A percentile compares a stretch with the other conserved stretches of the same genome.
Conservation (phyloP, 2,888 invertebrate species). For the Xanthia icteritia region DNA sequence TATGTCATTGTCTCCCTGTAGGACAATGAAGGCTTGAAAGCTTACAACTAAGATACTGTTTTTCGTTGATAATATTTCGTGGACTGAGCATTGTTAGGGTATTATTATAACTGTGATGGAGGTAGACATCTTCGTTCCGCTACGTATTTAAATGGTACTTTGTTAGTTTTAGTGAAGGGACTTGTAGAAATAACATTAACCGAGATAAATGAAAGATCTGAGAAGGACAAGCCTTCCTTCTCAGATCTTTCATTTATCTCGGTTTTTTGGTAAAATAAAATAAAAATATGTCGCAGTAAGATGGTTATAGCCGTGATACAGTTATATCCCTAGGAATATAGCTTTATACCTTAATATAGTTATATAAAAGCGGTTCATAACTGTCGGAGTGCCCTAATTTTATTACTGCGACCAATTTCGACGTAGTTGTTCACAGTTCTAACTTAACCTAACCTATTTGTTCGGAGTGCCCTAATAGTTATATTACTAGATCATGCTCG, state of each 20-base stretch:
- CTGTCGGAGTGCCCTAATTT: too few relatives aligned
- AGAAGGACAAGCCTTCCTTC: background rate
- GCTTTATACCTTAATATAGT: too few relatives aligned
- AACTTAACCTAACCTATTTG: too few relatives aligned
- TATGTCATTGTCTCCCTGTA: constrained; percentile 38
- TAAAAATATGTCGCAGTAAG: background rate
- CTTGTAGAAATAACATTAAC: constrained; percentile 5
- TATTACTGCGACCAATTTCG: too few relatives aligned
- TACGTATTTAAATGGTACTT: constrained; percentile 36
- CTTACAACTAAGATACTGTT: constrained; percentile 55
- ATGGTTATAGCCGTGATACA: too few relatives aligned
- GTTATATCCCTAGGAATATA: too few relatives aligned
- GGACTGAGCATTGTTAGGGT: constrained; percentile 34
- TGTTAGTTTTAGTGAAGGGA: background rate
- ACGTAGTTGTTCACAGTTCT: too few relatives aligned
- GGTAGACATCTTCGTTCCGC: constrained; percentile 44
- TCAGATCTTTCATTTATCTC: too few relatives aligned
- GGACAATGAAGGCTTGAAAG: constrained; percentile 54
- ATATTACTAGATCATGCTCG: too few relatives aligned
- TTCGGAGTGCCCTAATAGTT: too few relatives aligned
- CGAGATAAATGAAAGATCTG: constrained; percentile 9
- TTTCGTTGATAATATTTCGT: constrained; percentile 52
- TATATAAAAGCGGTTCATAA: too few relatives aligned
- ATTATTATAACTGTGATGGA: constrained; percentile 41
- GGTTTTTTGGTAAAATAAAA: background rate